Base-by-base conservation (phyloP, 2,888 invertebrate species). In the Mermis nigrescens region DNA sequence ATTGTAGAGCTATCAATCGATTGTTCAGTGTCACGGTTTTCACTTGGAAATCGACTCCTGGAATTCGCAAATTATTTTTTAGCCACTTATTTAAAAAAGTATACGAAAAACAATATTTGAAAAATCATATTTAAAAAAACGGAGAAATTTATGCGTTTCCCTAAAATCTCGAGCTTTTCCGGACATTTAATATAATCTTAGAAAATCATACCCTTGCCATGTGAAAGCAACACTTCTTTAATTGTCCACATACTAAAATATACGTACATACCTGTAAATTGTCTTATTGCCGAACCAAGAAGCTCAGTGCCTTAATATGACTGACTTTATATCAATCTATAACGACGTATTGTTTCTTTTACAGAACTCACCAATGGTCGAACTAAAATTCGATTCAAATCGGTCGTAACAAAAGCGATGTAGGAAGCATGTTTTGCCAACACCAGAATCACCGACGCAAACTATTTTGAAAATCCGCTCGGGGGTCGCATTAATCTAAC, bases 351-450 rank as follows among this genome's bases (percentile, higher is more conserved):
- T n/a, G n/a, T n/a, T n/a, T n/a, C n/a, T n/a, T n/a, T n/a, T n/a
- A n/a, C n/a, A n/a, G n/a, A 29, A 51, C 15, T 31, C 53, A 68
- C 76, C 79, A 26, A 79, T 77, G 2, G 79, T 79, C 1, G 79
- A 75, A 59, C 76, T 76, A 67, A 78, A 78, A 57, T 75, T 74
- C 2, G 74, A 69, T 62, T 74, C 75, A 68, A 79, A 79, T 38
- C 72, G 68, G 57, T 75, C 75, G 62, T 76, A 76, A 58, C 78
- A 78, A 66, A 79, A 79, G 62, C 78, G 74, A 66, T 76, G 77
- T 4, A 79, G 70, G 57, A 79, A 75, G 59, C 77, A 77, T 4
- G 78, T 79, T 65, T 79, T 79, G 1, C 79, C 79, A 3, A 79
- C 79, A 1, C 76, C 78, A 0, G 77, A 76, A 64, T 79, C 79